Percentiles rank a stretch among this genome's conserved stretches.
phyloP scores from a whole-genome alignment of 1,140 invertebrate genomes.

The Drosophila erecta region DNA sequence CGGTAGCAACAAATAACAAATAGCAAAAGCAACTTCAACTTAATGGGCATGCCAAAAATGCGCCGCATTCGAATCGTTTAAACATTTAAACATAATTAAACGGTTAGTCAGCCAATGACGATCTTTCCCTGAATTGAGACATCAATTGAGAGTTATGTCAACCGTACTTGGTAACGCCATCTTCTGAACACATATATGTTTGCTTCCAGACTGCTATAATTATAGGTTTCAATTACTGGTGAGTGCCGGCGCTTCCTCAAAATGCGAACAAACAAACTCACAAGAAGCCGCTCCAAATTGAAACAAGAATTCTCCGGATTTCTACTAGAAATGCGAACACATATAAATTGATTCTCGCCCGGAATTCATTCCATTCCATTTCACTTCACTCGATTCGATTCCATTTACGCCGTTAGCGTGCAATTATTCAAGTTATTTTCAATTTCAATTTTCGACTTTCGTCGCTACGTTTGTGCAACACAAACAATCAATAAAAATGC shows the following conservation, averaged over 20 bases:
- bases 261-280: conserved; percentile 27
- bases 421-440: conserved; percentile 63
- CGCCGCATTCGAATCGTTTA: conserved; percentile 67
- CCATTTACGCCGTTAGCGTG: conserved; percentile 43
- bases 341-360: conserved; percentile 49
- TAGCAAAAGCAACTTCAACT: conserved; percentile 26
- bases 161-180: conserved; percentile 24
- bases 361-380: conserved; percentile 19
- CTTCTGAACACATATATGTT: conserved; percentile 27
- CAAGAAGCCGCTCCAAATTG: conserved; percentile 30
- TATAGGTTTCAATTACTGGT: conserved; percentile 71
- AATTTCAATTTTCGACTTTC: conserved; percentile 26
- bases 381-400: conserved; percentile 26
- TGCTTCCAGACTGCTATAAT: conserved; percentile 51
- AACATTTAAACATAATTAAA: conserved; percentile 67
- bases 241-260: conserved; percentile 52
- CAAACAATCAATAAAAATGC: conserved; percentile 41
- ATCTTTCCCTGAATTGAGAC: conserved; percentile 60
- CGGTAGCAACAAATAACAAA: conserved; percentile 8
- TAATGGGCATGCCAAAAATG: conserved; percentile 70
- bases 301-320: conserved; percentile 52
- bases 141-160: conserved; percentile 63
- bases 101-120: conserved; percentile 46
- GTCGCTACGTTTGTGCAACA: conserved; percentile 1
- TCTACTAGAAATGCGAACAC: not conserved